Base-by-base conservation (phyloP, 2,888 invertebrate genomes). In the Drosophila meridionalis region DNA sequence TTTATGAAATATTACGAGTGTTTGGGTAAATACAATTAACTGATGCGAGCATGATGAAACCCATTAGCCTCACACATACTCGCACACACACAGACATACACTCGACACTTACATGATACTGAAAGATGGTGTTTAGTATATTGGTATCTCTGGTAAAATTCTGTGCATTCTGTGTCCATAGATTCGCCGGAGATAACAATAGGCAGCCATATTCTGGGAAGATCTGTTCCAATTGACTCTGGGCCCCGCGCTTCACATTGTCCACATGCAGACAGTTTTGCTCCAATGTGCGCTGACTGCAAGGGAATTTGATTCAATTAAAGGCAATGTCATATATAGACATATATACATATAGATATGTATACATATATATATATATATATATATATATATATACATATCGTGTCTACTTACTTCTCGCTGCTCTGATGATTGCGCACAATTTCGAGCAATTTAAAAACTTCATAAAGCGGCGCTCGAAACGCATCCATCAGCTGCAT, bases 151-250 rank as follows among this genome's bases (percentile, higher is more conserved):
- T 94, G 60, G 96, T 95, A 92, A 97, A 98, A 48, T 95, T 94
- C 86, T 96, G 96, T 38, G 96, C 94, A 92, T 97, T 97, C 91
- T 97, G 96, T 82, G 96, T 96, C 99, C 99, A 99, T 69, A 99
- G 94, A 94, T 98, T 98, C 7, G 98, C 98, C 0, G 99, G 99
- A 1, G 99, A 99, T 9, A 99, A 93, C 45, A 98, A 94, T 34
- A 99, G 94, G 93, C 99, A 99, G 92, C 96, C 97, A 92, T 98
- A 99, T 92, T 98, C 97, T 0, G 99, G 99, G 76, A 99, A 94
- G 64, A 97, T 94, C 60, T 94, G 94, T 43, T 95, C 95, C 70
- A 95, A 94, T 76, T 95, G 94, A 47, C 80, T 75, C 60, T 89
- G 89, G 40, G 76, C 78, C 55, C 89, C 83, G 58, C 95, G 94